Evolutionary conservation across 2,888 invertebrate species (phyloP), one percentile per base, ranked within the genome.

Genomic region (Sphaerophoria taeniata): DNA sequence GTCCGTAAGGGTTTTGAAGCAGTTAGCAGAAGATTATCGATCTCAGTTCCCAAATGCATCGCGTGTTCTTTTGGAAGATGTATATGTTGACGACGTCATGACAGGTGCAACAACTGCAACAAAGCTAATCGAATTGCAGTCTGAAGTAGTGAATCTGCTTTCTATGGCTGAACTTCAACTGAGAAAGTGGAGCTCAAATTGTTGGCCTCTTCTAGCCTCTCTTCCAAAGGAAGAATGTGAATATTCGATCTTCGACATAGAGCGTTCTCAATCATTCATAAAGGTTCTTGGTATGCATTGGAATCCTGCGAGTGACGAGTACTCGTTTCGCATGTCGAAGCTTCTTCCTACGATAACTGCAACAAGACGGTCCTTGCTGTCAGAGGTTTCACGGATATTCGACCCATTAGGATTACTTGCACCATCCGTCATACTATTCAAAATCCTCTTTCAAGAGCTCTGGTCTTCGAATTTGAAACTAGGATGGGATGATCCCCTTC

Each of bases 341-440:
- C 3, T 33, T 31, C 31, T 55, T 31, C 33, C 53, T 16, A 11
- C 53, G 3, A 55, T 12, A 3, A 12, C 5, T 33, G 33, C 33
- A 55, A 33, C 31, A 33, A 11, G 53, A 16, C 31, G 53, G 9
- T 55, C 53, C 1, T 55, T 55, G 12, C 31, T 33, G n/a, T 60
- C 60, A 1, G 60, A 60, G 43, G 16, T 73, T 0, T 60, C 39
- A 3, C 31, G 16, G 3, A 75, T 87, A 1, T 87, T 87, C 12
- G 82, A 87, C 11, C 80, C 78, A 0, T 60, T 87, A 6, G 84
- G 87, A 4, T 43, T 87, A 0, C 56, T 87, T 0, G 73, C 86
- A 0, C 87, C 87, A 14, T 55, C 55, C 11, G 55, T 55, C 34
- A 34, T 55, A 12, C 24, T 55, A 6, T 55, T 55, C 24, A 55